Base-by-base conservation (phyloP, 2,888 invertebrate genomes). In the Hydrotaea cyrtoneurina region DNA sequence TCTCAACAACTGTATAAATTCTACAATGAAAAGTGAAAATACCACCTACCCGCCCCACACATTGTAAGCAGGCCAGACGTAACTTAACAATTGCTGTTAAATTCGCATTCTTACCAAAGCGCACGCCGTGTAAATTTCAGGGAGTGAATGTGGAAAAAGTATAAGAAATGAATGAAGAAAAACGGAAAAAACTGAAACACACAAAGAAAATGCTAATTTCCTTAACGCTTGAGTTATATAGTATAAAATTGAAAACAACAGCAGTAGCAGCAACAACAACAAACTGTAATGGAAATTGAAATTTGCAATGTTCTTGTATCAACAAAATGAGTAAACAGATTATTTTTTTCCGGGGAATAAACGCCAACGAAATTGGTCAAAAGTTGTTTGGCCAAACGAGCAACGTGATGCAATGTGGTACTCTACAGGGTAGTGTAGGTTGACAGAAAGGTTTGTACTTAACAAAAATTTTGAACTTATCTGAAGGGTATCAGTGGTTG, bases 121-220 rank as follows among this genome's bases (percentile, higher is more conserved):
- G 2, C 31, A 10, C 10, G 50, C 50, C 50, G 50, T 50, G 50
- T 50, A 50, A 50, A 50, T 50, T 50, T 50, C n/a, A 50, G n/a
- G 2, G 8, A 2, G 50, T 39, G 7, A n/a, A 50, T 2, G n/a
- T n/a, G 3, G 50, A 50, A 4, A 50, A n/a, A n/a, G 50, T 2
- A 31, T 2, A 31, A 31, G 7, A 31, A 31, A 31, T 31, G 31
- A 4, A 7, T 31, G 31, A 31, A 31, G 31, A 31, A 31, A 31
- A 31, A 7, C 2, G 7, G 50, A 50, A 50, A 50, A n/a, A 50
- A n/a, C n/a, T n/a, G n/a, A 15, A 50, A 50, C n/a, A 15, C n/a
- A 80, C 50, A 80, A 80, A 80, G 71, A 80, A 15, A 80, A 76
- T 80, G 76, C 62, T 76, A 80, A 80, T 80, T 80, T 71, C 76